These are phyloP conservation scores for Buphagus erythrorhynchus DNA, from an alignment of 2,797 vertebrate genomes.

Conservation along the genomic window DNA sequence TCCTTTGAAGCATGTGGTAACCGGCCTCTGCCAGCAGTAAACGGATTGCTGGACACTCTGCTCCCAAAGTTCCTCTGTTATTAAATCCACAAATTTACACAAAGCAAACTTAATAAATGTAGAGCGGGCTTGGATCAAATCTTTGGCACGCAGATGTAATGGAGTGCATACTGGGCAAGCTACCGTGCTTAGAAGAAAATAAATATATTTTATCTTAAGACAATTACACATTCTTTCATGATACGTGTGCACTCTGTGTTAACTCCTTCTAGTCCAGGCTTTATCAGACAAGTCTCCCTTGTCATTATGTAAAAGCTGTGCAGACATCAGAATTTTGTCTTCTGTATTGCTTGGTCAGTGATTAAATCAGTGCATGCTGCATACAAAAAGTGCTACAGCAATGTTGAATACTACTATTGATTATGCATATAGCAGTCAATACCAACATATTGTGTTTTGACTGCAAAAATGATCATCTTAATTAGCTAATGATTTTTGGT, in stretches of 20 bases:
- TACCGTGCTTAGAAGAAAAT: background rate
- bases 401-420: constrained; percentile 44
- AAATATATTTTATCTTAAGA: constrained; percentile 5
- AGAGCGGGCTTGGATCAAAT: background rate
- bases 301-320: background rate
- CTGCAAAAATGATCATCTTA: constrained; percentile 34
- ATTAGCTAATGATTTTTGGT: constrained; percentile 53
- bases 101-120: constrained; percentile 21
- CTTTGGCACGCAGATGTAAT: background rate
- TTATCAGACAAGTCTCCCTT: background rate
- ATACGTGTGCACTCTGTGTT: rapidly evolving
- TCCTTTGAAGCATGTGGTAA: background rate
- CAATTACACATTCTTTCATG: background rate
- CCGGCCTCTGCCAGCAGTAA: background rate
- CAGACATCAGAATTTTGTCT: background rate
- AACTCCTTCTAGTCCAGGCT: background rate
- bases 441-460: background rate
- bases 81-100: constrained; percentile 32
- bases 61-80: background rate
- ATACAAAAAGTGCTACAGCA: background rate
- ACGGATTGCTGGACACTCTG: background rate
- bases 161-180: background rate
- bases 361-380: background rate
- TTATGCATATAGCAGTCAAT: constrained; percentile 20
- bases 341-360: background rate